phyloP scores from a whole-genome alignment of 2,113 vertebrate genomes.

The Boulengeromyrus knoepffleri region DNA sequence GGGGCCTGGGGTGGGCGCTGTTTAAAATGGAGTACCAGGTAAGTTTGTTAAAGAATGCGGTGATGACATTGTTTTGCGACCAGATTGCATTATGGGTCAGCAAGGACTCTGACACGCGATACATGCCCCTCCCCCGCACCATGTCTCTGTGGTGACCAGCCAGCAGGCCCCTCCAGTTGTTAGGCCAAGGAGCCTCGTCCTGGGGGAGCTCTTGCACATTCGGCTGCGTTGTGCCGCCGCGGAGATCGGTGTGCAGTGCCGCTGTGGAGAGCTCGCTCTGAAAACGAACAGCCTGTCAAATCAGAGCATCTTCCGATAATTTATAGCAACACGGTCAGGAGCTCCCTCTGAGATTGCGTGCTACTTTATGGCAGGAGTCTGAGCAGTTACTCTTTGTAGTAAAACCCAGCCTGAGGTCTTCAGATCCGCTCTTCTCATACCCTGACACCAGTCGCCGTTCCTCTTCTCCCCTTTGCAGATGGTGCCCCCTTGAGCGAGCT shows the following conservation, averaged over 20 bases:
- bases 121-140: not conserved
- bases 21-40: not conserved
- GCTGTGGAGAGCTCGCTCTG: not conserved
- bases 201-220: not conserved
- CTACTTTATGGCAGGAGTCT: not conserved
- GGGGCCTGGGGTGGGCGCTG: not conserved
- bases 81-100: not conserved
- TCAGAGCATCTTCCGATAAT: not conserved
- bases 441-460: not conserved
- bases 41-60: not conserved
- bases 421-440: not conserved
- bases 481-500: conserved; percentile 83
- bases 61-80: not conserved
- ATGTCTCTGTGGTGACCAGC: not conserved
- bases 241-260: not conserved
- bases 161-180: not conserved
- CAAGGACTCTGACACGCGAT: not conserved
- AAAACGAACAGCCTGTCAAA: not conserved
- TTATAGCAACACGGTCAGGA: not conserved
- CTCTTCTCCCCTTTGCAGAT: conserved; percentile 58
- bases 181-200: not conserved
- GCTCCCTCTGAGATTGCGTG: not conserved
- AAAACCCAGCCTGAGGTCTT: not conserved
- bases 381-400: not conserved
- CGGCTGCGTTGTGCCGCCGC: not conserved